Evolutionary conservation across 2,797 vertebrate species (phyloP).

Genomic region (Myotis findleyi): DNA sequence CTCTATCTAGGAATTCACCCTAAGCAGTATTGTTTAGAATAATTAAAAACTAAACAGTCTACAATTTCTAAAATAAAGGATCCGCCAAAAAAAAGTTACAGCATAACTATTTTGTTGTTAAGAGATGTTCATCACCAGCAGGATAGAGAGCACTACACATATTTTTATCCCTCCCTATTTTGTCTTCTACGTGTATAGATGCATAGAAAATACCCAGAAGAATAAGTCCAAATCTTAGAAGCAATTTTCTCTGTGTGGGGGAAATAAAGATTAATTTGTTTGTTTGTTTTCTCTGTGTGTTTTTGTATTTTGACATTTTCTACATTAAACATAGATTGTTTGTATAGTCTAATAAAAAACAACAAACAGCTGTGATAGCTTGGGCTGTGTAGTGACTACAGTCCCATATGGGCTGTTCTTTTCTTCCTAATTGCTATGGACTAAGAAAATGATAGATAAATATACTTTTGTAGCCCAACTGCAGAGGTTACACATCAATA

Average conservation of each 20-base stretch:
- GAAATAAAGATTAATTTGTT: conserved; percentile 8
- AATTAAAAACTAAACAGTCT: conserved; percentile 20
- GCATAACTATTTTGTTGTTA: background rate
- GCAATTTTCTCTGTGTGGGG: background rate
- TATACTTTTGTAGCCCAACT: conserved; percentile 91
- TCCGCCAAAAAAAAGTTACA: background rate
- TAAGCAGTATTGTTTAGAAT: conserved; percentile 16
- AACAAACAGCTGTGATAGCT: background rate
- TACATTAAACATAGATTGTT: conserved; percentile 2
- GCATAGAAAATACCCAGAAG: conserved; percentile 11
- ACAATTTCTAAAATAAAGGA: conserved; percentile 41
- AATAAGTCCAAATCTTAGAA: conserved; percentile 59
- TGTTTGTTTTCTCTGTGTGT: background rate
- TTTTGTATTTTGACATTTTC: conserved; percentile 47
- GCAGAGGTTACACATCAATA: conserved; percentile 93
- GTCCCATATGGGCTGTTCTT: background rate
- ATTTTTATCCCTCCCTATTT: background rate
- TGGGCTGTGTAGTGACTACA: background rate
- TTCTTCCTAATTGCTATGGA: background rate
- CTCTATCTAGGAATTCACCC: background rate
- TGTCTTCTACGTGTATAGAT: background rate
- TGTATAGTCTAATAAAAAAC: conserved; percentile 33
- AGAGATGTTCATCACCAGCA: background rate
- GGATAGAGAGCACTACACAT: background rate
- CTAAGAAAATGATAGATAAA: conserved; percentile 56